Evolutionary conservation across 1,140 invertebrate species (phyloP), one percentile per base, ranked within the genome.

Genomic region (Drosophila burlai): DNA sequence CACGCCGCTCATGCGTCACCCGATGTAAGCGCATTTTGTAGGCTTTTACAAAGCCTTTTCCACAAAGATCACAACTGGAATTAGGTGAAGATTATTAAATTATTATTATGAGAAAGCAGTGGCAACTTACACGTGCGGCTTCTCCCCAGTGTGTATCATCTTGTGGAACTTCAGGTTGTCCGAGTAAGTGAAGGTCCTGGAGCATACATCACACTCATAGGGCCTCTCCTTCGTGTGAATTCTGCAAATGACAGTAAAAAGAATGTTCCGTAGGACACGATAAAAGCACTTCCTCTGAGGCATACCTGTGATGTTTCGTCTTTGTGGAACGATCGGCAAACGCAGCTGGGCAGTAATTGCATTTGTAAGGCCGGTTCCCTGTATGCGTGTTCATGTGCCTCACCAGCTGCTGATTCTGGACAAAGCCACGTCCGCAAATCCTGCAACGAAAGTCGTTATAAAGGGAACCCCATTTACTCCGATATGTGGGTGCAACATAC

Each of bases 161-260:
- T 94, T 93, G 73, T 96, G 95, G 42, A 95, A 93, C 24, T 95
- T 94, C n/a, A 95, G 87, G 74, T 95, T 95, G 63, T 95, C 94
- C 46, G 95, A 95, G n/a, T 95, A 94, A 42, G 95, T 96, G 83
- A 96, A 97, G 0, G 96, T 95, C 84, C 96, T 96, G 3, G 94
- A 94, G 83, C 96, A 97, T 0, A 94, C 94, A 0, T 94, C 94
- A 58, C 96, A 96, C 66, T 95, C 94, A 65, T 96, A 96, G 0
- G 96, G 96, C 1, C 95, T 93, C 79, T 96, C 96, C 1, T 97
- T 97, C 3, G 96, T 97, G 91, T 98, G 97, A 52, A 91, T 89
- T 54, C 84, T 87, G 8, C 10, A n/a, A 13, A 40, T 10, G n/a
- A 16, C 1, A 38, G 34, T 15, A 36, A 18, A n/a, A 4, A 36